Conservation (phyloP, 2,113 vertebrate genomes). For the Hydropotes inermis region DNA sequence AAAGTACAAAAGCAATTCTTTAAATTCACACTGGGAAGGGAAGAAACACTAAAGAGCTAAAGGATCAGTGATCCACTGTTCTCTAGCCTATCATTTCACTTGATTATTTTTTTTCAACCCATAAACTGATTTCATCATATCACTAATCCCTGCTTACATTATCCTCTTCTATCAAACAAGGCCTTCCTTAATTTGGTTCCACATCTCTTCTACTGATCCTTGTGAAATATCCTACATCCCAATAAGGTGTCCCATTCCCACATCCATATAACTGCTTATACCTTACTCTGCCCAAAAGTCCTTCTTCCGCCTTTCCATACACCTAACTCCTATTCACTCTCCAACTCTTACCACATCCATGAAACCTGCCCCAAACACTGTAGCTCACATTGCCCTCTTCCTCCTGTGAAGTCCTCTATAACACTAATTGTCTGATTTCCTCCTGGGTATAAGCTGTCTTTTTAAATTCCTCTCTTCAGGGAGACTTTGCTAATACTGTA, state of each 20-base stretch:
- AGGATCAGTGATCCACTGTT: neutral
- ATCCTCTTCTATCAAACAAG: conserved; percentile 1
- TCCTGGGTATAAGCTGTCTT: neutral
- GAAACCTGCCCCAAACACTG: neutral
- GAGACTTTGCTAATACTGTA: neutral
- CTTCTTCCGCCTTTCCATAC: neutral
- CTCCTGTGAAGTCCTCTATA: neutral
- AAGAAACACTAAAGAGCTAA: neutral
- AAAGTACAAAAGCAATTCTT: neutral
- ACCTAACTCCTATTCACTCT: neutral
- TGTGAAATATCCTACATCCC: neutral
- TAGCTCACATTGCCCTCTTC: neutral
- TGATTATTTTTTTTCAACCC: neutral
- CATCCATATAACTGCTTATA: neutral
- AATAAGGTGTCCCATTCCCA: neutral
- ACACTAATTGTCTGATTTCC: neutral
- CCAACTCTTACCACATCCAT: neutral
- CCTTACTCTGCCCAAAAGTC: neutral
- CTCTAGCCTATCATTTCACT: neutral
- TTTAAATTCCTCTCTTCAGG: neutral
- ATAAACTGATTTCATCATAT: neutral
- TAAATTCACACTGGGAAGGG: neutral
- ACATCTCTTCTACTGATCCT: neutral
- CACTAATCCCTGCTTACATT: neutral
- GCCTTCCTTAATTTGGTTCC: neutral